Base-by-base conservation (phyloP, 2,797 vertebrate genomes). In the Gymnoscopelus braueri region DNA sequence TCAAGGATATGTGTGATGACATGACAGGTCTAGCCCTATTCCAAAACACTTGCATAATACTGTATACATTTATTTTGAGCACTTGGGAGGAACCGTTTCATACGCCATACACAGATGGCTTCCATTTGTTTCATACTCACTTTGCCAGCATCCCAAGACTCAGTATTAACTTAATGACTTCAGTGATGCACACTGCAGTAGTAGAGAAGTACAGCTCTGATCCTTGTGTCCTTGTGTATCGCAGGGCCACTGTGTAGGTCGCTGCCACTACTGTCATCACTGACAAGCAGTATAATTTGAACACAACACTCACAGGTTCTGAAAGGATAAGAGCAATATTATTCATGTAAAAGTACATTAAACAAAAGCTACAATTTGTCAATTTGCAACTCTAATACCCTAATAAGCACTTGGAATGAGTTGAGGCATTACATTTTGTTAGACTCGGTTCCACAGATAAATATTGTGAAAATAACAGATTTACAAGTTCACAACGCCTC, bases 251-350 rank as follows among this genome's bases (percentile, higher is more conserved):
- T 0, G 96, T 98, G 69, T 99, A 99, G 0, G 95, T 82, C 12
- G 98, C 98, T 2, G 97, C 96, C 74, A 99, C 95, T 90, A 98
- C 84, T 3, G 98, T 99, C 98, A 99, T 99, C 87, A 99, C 97
- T 0, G 92, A 84, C 78, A 99, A 92, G 83, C 96, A 99, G 94
- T 99, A 99, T 63, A 99, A 72, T 82, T 99, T 99, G 94, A 98
- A 98, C 12, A 89, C 56, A 29, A 97, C 79, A 50, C 94, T 96
- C 86, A 95, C 97, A 62, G 93, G 94, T 85, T 97, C 98, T 98
- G 90, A 6, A 65, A 39, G 63, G 81, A 90, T 77, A 69, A 5
- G 11, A 26, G 9, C 8, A 44, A 26, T 8, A 13, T 35, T 29
- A 19, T 13, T 8, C 19, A 29, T 19, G 11, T 5, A 61, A 47